phyloP scores from a whole-genome alignment of 2,797 vertebrate genomes.

The Leptodactylus fallax region DNA sequence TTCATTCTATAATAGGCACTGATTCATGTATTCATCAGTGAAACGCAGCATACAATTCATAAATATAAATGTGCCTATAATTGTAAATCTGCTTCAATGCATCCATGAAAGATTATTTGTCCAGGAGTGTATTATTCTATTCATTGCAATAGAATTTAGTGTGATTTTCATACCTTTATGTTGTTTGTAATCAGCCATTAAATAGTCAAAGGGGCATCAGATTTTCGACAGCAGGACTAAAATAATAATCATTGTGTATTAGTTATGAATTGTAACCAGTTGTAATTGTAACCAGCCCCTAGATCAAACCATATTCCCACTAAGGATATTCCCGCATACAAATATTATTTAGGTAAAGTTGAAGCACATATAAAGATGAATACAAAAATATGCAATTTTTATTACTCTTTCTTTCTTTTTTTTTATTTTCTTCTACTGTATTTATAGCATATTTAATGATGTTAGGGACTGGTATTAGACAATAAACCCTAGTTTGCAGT shows the following conservation, averaged over 20 bases:
- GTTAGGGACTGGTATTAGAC: too few relatives aligned
- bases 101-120: background rate
- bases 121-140: slow-evolving; percentile 2
- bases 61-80: background rate
- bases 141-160: background rate
- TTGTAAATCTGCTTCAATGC: background rate
- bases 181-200: background rate
- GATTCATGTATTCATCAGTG: background rate
- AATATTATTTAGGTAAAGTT: background rate
- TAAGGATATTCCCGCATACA: background rate
- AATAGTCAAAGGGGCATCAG: background rate
- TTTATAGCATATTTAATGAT: background rate
- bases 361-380: background rate
- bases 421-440: too few relatives aligned
- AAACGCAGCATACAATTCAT: background rate
- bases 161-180: background rate
- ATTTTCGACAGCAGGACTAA: background rate
- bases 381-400: background rate
- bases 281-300: too few relatives aligned
- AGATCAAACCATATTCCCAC: background rate
- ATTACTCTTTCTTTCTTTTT: background rate
- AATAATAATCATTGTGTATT: slow-evolving; percentile 6
- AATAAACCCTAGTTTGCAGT: too few relatives aligned
- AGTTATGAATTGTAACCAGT: background rate
- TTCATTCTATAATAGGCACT: background rate